Evolutionary conservation across 2,113 vertebrate genomes (phyloP).

Genomic region (Actenoides hombroni): DNA sequence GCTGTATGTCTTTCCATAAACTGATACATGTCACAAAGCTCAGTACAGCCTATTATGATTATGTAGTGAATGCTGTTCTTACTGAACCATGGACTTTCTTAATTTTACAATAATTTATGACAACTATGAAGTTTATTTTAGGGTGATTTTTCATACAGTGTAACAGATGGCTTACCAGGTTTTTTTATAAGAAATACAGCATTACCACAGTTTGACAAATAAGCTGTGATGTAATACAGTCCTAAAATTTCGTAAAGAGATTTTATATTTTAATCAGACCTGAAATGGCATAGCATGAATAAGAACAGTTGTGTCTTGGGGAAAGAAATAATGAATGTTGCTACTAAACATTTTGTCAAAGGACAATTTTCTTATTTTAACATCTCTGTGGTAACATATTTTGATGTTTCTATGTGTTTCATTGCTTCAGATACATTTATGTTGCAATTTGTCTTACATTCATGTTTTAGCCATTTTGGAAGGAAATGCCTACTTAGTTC

Average conservation of each 20-base stretch:
- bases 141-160: slow-evolving; percentile 2
- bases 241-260: slow-evolving; percentile 53
- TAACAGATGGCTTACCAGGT: background rate
- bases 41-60: background rate
- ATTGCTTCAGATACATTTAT: background rate
- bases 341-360: slow-evolving; percentile 31
- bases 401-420: background rate
- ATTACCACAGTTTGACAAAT: slow-evolving; percentile 40
- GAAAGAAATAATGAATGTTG: background rate
- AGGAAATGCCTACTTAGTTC: background rate
- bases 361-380: background rate
- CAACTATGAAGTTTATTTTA: slow-evolving; percentile 9
- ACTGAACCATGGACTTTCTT: background rate
- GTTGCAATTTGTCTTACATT: background rate
- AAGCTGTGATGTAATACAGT: slow-evolving; percentile 16
- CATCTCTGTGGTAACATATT: background rate
- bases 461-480: background rate
- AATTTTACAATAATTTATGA: slow-evolving; percentile 26
- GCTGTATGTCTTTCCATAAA: background rate
- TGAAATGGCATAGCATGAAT: slow-evolving; percentile 27
- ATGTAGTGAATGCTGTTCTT: background rate
- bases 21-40: background rate
- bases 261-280: slow-evolving; percentile 62
- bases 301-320: background rate
- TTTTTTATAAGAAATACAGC: slow-evolving; percentile 42